Base-by-base conservation (phyloP, 53 echinoderm and acorn worm species). In the Temnopleurus reevesii region DNA sequence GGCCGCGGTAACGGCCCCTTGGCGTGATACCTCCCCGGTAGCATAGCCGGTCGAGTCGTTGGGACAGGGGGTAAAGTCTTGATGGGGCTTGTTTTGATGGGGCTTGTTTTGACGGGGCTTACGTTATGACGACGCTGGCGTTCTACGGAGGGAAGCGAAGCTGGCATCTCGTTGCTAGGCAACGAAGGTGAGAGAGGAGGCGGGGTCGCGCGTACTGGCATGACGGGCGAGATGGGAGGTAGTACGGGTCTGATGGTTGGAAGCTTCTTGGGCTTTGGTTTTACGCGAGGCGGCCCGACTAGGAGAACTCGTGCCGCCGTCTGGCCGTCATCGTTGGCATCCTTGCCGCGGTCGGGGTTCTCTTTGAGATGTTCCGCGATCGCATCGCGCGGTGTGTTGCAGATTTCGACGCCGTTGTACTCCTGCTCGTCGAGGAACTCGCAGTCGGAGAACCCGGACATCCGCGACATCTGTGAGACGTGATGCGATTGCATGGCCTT, bases 331-430 rank as follows among this genome's bases (percentile, higher is more conserved):
- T 87, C 34, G 53, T 66, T 87, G 8, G 88, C 34, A 4, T 34
- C 51, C 13, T 51, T 87, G n/a, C 51, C 88, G 8, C 61, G 44
- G 47, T 64, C 88, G 19, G 88, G 88, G 30, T 87, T 77, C 33
- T 88, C 87, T 63, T 91, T 87, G n/a, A 91, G 77, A 76, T 95
- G 95, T 35, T 94, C 91, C 17, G 84, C 91, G 12, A 92, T 91
- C 8, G 94, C 91, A 43, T 91, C 94, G 21, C 91, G 87, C 18
- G 96, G 96, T 2, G 94, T 96, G 8, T 91, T 83, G 76, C 94
- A 94, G 58, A 94, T 94, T 25, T 86, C 87, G 43, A 96, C 94
- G 13, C 63, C 58, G 41, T 57, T 36, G 44, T 55, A 56, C 0
- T 45, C 44, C 25, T 43, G 25, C 18, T 77, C 79, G 15, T 79